These are phyloP conservation scores for Ophioninae sp. DNA, from an alignment of 2,888 invertebrate genomes.

Conservation along the genomic window DNA sequence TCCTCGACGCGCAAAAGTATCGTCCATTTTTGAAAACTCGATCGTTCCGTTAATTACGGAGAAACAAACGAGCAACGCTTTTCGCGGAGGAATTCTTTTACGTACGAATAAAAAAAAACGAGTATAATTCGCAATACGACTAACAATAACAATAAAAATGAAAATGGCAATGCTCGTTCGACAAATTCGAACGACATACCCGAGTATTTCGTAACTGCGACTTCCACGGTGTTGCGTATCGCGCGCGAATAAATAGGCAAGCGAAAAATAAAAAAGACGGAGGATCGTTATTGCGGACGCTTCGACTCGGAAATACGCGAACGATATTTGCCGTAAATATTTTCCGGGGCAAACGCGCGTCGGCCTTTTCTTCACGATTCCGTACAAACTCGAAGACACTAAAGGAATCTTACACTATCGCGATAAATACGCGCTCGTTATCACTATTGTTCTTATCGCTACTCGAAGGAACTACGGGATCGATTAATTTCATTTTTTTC, in stretches of 20 bases:
- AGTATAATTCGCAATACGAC: constrained; percentile 33
- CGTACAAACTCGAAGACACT: neutral
- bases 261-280: constrained; percentile 46
- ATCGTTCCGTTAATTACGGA: too few species aligned
- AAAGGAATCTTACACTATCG: neutral
- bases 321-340: constrained; percentile 14
- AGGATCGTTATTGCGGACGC: constrained; percentile 20
- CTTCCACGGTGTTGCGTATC: constrained; percentile 55
- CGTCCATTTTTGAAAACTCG: neutral
- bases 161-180: constrained; percentile 43
- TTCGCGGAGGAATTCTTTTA: too few species aligned
- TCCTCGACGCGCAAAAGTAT: too few species aligned
- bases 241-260: constrained; percentile 56
- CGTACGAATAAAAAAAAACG: constrained; percentile 23
- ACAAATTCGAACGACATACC: constrained; percentile 56
- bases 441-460: constrained; percentile 42
- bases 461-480: constrained; percentile 46
- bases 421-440: constrained; percentile 35
- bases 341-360: neutral
- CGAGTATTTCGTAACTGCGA: constrained; percentile 63
- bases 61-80: too few species aligned
- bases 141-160: constrained; percentile 53
- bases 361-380: neutral
- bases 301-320: constrained; percentile 32
- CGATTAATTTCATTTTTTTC: neutral